Base-by-base conservation (phyloP, 1,140 invertebrate genomes). In the Bombus turneri region DNA sequence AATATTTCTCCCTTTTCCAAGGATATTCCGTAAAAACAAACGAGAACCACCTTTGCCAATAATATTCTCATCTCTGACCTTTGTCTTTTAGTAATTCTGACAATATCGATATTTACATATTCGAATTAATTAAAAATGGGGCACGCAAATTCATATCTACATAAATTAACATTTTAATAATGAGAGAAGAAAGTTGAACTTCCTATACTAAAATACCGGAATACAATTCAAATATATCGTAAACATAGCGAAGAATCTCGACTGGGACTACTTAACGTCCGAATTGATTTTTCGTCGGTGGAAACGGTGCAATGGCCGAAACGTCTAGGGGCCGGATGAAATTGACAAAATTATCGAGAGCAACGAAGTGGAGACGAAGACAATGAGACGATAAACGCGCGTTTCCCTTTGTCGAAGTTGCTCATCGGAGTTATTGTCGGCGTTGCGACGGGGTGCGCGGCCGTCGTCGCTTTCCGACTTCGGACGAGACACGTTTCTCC, bases 261-360 rank as follows among this genome's bases (percentile, higher is more conserved):
- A 47, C 41, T 31, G 0, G 6, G 1, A 6, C 25, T 59, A 83
- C 18, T 66, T 69, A 53, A 10, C 34, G 28, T 6, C 10, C 31
- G 74, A 69, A 83, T 83, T 62, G 74, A 83, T 77, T 37, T 68
- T 77, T 77, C 43, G 47, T 22, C 18, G 43, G 9, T 57, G 64
- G 43, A 77, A 41, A 22, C 34, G 25, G 37, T 47, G 6, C 10
- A 47, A 22, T 28, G 22, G 18, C n/a, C 81, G 62, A 66, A 47
- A 66, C n/a, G 71, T 81, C 53, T 47, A 34, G 18, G 25, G 37
- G 28, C 47, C 47, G 75, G 83, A 89, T 79, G 64, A 79, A 88
- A 89, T 89, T 88, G 88, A 86, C 88, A 75, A 83, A 89, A 89
- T 89, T 89, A 89, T 89, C 87, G 37, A 37, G 66, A 53, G 75